Base-by-base conservation (phyloP, 2,888 invertebrate species). In the Adela reaumurella region DNA sequence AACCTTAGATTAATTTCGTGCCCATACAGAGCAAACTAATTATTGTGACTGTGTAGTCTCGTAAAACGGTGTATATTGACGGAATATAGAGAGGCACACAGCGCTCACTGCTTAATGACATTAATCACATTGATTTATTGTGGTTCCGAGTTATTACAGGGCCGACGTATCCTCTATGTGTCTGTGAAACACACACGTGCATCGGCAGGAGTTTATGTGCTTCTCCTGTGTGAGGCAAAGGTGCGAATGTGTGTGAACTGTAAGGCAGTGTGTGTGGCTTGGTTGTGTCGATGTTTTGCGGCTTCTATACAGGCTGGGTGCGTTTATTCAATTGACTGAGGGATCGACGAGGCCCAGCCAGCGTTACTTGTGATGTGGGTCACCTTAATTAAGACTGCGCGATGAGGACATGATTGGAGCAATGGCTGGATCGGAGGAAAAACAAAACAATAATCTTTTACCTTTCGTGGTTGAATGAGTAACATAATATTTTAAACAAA, bases 51-150 rank as follows among this genome's bases (percentile, higher is more conserved):
- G 70, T 68, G 72, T 69, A 69, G 62, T 68, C 73, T 77, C 78
- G 78, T 78, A 78, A 78, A 78, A 77, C 77, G 77, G 77, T 76
- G 76, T 77, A 77, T 77, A 77, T 78, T 78, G 78, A 78, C 77
- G 76, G 77, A 78, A 77, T 78, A 78, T 78, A 77, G 78, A 77
- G 77, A 77, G 77, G 74, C 76, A 43, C 19, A 43, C 74, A 69
- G 77, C 78, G 74, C 76, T 74, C 76, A 74, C 74, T 77, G 74
- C 78, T 77, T 78, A 78, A 78, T 78, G 78, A 76, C 78, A 78
- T 78, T 78, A 78, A 78, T 78, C 78, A 78, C 77, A 77, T 78
- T 78, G 78, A 78, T 78, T 78, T 78, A 78, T 78, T 77, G 78
- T 77, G 78, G 78, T 77, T 77, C 77, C 78, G 77, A 78, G 78